Evolutionary conservation across 1,140 invertebrate genomes (phyloP).

Genomic region (Plutomurus gul): DNA sequence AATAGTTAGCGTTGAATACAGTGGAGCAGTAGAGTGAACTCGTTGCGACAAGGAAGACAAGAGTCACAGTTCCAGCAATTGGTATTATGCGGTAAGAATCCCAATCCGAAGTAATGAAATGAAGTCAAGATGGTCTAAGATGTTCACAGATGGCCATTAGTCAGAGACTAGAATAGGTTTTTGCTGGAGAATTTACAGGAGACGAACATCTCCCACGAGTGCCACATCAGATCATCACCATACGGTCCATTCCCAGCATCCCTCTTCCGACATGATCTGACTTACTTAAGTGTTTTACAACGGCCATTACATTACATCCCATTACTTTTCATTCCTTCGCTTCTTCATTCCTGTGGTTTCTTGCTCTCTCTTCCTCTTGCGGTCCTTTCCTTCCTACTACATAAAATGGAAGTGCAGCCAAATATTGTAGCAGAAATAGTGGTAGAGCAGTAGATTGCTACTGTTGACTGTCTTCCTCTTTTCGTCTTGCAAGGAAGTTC

Average conservation of each 20-base stretch:
- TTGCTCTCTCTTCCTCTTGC: background rate
- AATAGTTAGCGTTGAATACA: too few relatives aligned
- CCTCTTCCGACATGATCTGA: constrained; percentile 35
- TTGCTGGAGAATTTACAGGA: constrained; percentile 16
- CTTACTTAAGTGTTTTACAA: constrained; percentile 41
- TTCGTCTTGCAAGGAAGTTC: too few relatives aligned
- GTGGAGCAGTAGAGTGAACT: too few relatives aligned
- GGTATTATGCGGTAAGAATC: constrained; percentile 28
- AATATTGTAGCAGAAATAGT: too few relatives aligned
- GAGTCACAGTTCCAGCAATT: constrained; percentile 16
- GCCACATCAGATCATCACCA: constrained; percentile 40
- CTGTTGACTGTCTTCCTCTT: too few relatives aligned
- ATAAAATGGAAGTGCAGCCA: background rate
- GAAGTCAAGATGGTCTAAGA: constrained; percentile 36
- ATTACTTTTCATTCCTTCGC: constrained; percentile 39
- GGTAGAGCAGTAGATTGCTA: too few relatives aligned
- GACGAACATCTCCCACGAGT: constrained; percentile 36
- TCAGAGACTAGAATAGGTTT: constrained; percentile 14
- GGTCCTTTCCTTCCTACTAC: background rate
- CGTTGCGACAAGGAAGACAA: background rate
- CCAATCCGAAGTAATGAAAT: constrained; percentile 30
- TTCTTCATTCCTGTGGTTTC: constrained; percentile 18
- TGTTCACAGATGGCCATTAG: constrained; percentile 36
- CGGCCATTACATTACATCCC: constrained; percentile 39
- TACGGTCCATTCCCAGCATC: constrained; percentile 34